These are phyloP conservation scores for Dysdera silvatica DNA, from an alignment of 1,140 invertebrate species.

Conservation along the genomic window DNA sequence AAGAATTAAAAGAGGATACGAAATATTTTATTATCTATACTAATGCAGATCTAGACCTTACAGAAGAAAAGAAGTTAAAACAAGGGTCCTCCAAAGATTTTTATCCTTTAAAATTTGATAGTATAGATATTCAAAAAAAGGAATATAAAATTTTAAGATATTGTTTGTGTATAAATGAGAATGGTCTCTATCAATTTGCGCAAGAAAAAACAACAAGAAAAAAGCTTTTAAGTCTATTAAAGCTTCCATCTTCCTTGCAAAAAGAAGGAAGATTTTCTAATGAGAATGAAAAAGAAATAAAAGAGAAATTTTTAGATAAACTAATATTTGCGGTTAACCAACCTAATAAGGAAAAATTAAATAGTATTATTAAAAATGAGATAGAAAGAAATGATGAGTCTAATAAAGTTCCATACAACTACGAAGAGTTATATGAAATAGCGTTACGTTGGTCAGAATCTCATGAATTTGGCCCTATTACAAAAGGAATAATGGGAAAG, in stretches of 20 bases:
- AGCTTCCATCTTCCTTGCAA: constrained; percentile 1
- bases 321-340: constrained; percentile 6
- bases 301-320: constrained; percentile 13
- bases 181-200: constrained; percentile 11
- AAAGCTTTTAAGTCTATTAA: constrained; percentile 18
- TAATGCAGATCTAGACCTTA: background rate
- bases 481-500: constrained; percentile 14
- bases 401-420: constrained; percentile 2
- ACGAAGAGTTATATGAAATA: constrained; percentile 15
- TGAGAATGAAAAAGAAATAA: constrained; percentile 10
- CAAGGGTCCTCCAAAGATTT: background rate
- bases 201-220: constrained; percentile 10
- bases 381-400: background rate
- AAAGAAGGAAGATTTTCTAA: constrained; percentile 2
- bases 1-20: background rate
- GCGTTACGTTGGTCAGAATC: constrained; percentile 14
- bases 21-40: constrained; percentile 19
- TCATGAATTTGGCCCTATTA: constrained; percentile 11
- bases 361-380: constrained; percentile 10
- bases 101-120: constrained; percentile 6
- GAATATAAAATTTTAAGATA: constrained; percentile 16
- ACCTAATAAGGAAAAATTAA: constrained; percentile 7
- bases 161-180: constrained; percentile 8
- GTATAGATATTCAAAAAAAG: background rate
- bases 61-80: constrained; percentile 3